Percentiles rank a stretch among this genome's conserved stretches.
These are phyloP conservation scores for Dicycla oo DNA, from an alignment of 2,888 invertebrate genomes.

Conservation along the genomic window DNA sequence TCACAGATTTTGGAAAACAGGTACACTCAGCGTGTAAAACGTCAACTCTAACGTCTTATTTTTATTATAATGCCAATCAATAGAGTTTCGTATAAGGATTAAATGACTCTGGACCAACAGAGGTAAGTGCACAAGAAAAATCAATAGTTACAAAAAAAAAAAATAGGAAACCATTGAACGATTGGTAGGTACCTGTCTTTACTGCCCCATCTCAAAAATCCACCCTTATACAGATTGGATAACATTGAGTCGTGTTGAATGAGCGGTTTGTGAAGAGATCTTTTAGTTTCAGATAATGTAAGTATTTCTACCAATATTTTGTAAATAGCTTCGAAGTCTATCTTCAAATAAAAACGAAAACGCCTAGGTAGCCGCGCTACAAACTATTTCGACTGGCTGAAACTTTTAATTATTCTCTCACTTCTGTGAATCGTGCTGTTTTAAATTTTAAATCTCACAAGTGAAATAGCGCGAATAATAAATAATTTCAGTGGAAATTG, in stretches of 20 bases:
- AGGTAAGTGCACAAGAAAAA: not conserved
- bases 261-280: not conserved
- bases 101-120: not conserved
- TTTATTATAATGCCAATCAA: not conserved
- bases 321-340: not conserved
- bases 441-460: conserved; percentile 31
- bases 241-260: not conserved
- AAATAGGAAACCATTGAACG: no score
- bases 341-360: not conserved
- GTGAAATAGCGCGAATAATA: conserved; percentile 16
- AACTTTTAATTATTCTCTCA: not conserved
- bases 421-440: not conserved
- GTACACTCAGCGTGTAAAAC: not conserved
- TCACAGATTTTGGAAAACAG: not conserved
- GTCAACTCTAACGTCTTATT: not conserved
- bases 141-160: no score
- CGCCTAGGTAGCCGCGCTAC: not conserved
- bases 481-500: conserved; percentile 41
- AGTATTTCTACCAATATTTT: not conserved
- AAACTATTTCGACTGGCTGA: not conserved
- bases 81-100: no score
- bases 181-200: not conserved
- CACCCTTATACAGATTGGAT: not conserved
- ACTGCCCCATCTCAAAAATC: not conserved
- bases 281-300: not conserved